phyloP scores from a whole-genome alignment of 2,888 invertebrate species.

The Clanis bilineata region DNA sequence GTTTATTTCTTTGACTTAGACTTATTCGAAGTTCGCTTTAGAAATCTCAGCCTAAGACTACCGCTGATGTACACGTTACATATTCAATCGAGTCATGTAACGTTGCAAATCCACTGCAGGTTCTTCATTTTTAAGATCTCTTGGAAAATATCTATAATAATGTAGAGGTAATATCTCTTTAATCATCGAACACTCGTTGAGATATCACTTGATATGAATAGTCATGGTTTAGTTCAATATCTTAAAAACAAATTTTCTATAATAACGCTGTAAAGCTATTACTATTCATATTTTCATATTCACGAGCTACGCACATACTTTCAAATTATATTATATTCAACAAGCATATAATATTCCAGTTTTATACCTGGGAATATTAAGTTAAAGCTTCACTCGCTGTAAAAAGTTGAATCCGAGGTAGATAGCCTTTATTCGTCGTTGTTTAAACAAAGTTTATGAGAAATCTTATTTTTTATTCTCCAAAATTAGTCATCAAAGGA shows the following conservation, averaged over 20 bases:
- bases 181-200: not conserved
- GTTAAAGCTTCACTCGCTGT: slow-evolving; percentile 42
- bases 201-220: not conserved
- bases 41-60: too few relatives aligned
- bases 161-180: not conserved
- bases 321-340: slow-evolving; percentile 1
- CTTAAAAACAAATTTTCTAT: not conserved
- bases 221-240: not conserved
- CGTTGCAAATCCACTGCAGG: too few relatives aligned
- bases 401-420: slow-evolving; percentile 39
- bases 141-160: too few relatives aligned
- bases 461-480: slow-evolving; percentile 30
- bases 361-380: slow-evolving; percentile 43
- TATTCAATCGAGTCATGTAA: too few relatives aligned
- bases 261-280: slow-evolving; percentile 34
- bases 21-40: too few relatives aligned
- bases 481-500: slow-evolving; percentile 25
- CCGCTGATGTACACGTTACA: too few relatives aligned
- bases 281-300: slow-evolving; percentile 43
- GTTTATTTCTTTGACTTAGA: too few relatives aligned
- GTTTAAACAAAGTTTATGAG: slow-evolving; percentile 35
- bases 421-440: slow-evolving; percentile 38
- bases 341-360: slow-evolving; percentile 26
- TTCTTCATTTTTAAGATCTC: too few relatives aligned
- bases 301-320: slow-evolving; percentile 37